phyloP scores from a whole-genome alignment of 1,140 invertebrate genomes.

The Ceratina australensis region DNA sequence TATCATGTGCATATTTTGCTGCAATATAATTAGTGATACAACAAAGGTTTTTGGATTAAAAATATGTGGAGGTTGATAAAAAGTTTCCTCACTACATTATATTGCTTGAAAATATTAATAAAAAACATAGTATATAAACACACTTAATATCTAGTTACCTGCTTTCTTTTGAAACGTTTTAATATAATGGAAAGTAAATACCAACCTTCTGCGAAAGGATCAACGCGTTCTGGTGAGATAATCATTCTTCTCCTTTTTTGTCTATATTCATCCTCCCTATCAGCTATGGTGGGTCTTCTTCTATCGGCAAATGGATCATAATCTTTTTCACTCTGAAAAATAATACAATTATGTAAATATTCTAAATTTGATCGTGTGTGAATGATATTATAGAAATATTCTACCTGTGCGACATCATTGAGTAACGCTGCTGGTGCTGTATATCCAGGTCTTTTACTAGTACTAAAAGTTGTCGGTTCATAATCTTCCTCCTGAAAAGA shows the following conservation, averaged over 20 bases:
- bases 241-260: constrained; percentile 92
- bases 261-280: constrained; percentile 97
- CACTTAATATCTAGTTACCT: constrained; percentile 45
- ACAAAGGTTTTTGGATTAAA: background rate
- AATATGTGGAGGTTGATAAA: background rate
- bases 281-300: constrained; percentile 93
- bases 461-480: constrained; percentile 83
- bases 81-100: constrained; percentile 6
- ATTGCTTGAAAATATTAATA: constrained; percentile 42
- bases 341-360: constrained; percentile 35
- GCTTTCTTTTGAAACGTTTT: constrained; percentile 27
- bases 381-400: background rate
- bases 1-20: constrained; percentile 33
- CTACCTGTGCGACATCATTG: constrained; percentile 93
- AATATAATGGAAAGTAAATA: constrained; percentile 66
- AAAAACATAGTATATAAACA: constrained; percentile 23
- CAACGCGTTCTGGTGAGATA: constrained; percentile 96
- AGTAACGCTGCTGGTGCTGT: constrained; percentile 93
- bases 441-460: constrained; percentile 87
- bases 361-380: background rate
- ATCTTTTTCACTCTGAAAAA: constrained; percentile 90
- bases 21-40: constrained; percentile 32
- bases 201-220: constrained; percentile 98
- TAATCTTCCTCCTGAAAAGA: constrained; percentile 91
- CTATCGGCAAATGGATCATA: constrained; percentile 98